Evolutionary conservation across 2,797 vertebrate genomes (phyloP), one percentile per base, ranked within the genome.

Genomic region (Bufotes viridis): DNA sequence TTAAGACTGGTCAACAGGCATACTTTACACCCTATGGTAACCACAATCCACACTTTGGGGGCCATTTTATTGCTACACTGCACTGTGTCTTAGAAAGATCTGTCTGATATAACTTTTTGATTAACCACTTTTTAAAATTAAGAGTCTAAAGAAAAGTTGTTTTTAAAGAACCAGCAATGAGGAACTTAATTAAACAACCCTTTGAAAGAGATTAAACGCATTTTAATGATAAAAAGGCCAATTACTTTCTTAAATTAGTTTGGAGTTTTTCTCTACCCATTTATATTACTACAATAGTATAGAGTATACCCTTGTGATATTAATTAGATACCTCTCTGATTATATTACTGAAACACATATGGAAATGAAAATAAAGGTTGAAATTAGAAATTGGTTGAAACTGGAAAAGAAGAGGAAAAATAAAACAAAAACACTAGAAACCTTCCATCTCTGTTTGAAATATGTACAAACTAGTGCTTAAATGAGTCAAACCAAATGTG

Each of bases 151-250:
- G 84, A 87, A 84, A 84, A 79, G 72, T 83, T 82, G 22, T 51
- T 63, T 51, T 67, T 82, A 55, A 88, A 88, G 42, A 53, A 83
- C 22, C 53, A 29, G 58, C 81, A 88, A 78, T 60, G 87, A 79
- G 79, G 79, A 84, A 67, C 87, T 79, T 88, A 88, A 88, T 88
- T 88, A 88, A 88, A 79, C 55, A 83, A 53, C 67, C 67, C 69
- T 78, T 88, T 84, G 87, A 55, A 87, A 84, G 81, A 74, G 87
- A 88, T 88, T 88, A 84, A 88, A 83, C 78, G 81, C 74, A 88
- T 84, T 88, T 87, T 88, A 84, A 88, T 88, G 81, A 88, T 88
- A 88, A 83, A 88, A 87, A 88, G 84, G 79, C 81, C 87, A 88
- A 88, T 88, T 88, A 88, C 83, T 78, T 88, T 79, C 81, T 51